phyloP scores from a whole-genome alignment of 2,797 vertebrate species.

The Cercopithecus diana region DNA sequence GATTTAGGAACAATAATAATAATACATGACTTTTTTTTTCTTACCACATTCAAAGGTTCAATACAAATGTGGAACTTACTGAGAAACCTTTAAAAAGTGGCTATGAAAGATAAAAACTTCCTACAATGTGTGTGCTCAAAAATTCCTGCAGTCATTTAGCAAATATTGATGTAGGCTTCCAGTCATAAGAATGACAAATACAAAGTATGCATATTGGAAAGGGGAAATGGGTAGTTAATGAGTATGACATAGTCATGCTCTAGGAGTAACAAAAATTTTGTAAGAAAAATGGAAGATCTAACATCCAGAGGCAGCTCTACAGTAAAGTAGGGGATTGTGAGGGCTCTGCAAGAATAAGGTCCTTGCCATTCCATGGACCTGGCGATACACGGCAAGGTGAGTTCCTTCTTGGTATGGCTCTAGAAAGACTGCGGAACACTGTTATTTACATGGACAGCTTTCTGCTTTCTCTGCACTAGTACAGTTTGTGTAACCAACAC shows the following conservation, averaged over 20 bases:
- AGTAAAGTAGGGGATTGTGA: not conserved
- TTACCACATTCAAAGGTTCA: not conserved
- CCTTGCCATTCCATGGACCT: not conserved
- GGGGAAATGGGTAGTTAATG: not conserved
- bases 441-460: not conserved
- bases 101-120: not conserved
- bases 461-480: not conserved
- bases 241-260: not conserved
- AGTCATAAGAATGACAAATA: not conserved
- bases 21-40: not conserved
- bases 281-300: not conserved
- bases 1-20: not conserved
- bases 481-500: not conserved
- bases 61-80: conserved; percentile 2
- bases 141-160: not conserved
- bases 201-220: not conserved
- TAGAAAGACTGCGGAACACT: not conserved
- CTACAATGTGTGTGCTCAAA: not conserved
- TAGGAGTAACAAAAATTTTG: not conserved
- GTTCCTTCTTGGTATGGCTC: not conserved
- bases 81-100: not conserved
- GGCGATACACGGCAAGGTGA: not conserved
- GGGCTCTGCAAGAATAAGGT: not conserved
- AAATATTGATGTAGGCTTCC: not conserved
- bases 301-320: not conserved